Evolutionary conservation across 1,140 invertebrate genomes (phyloP), one percentile per base, ranked within the genome.

Genomic region (Zaprionus inermis): DNA sequence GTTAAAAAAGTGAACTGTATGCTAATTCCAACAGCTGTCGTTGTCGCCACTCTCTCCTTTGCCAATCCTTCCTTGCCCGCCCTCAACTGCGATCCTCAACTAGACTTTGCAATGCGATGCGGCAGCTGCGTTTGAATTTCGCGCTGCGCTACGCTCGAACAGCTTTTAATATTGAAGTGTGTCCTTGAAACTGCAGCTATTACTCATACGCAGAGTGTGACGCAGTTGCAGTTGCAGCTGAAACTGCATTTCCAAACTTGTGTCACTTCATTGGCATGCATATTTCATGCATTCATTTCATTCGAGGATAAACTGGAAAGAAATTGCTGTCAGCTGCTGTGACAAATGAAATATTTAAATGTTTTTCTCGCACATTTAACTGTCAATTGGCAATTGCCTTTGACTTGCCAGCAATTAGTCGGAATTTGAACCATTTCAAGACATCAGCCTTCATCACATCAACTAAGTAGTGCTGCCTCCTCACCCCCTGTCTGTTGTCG

Each of bases 81-180:
- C n/a, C n/a, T n/a, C n/a, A n/a, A n/a, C n/a, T n/a, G 22, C 5
- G 24, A 28, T 9, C n/a, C 22, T n/a, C 51, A 36, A 24, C 30
- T 24, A 24, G 30, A 52, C 16, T 83, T 89, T 66, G 51, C 49
- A 76, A 86, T 89, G 80, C 80, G 65, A 72, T 72, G 84, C 77
- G 74, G 60, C 80, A 89, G 80, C 72, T 89, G 84, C 84, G 67
- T 89, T 89, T 84, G 81, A 89, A 89, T 89, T 89, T 89, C 85
- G 84, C 84, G 84, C 84, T 78, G 74, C 65, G 84, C 60, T 89
- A 80, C 84, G 75, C 84, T 89, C 55, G 78, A 89, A 71, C 69
- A 83, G 78, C 70, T 84, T 90, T 89, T 81, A 89, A 89, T 89
- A 89, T 89, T 89, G 84, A 74, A 64, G 72, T 57, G 38, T 60